phyloP scores from a whole-genome alignment of 2,797 vertebrate species.

The Cyprinodon diabolis region DNA sequence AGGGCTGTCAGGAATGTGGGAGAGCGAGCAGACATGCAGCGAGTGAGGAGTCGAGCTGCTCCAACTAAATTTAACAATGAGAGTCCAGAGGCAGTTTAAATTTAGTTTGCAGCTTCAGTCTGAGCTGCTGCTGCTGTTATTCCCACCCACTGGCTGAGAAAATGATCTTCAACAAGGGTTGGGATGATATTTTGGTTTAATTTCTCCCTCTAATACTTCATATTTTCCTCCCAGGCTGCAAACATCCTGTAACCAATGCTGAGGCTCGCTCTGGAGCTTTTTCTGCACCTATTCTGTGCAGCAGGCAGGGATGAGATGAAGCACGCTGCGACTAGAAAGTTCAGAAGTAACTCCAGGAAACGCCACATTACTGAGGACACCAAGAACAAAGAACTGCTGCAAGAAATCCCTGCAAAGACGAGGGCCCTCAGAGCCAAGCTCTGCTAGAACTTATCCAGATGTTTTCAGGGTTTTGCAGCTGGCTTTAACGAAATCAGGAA shows the following conservation, averaged over 20 bases:
- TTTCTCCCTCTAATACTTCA: no score
- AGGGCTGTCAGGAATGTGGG: constrained; percentile 65
- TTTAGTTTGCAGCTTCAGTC: constrained; percentile 39
- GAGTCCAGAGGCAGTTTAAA: constrained; percentile 39
- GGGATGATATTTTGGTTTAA: neutral
- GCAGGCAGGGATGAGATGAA: neutral
- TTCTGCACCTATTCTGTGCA: neutral
- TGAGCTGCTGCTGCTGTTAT: constrained; percentile 11
- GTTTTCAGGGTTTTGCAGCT: neutral
- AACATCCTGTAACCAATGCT: no score
- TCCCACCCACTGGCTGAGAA: constrained; percentile 1
- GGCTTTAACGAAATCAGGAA: neutral
- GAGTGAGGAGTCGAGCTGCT: constrained; percentile 40
- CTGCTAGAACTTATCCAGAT: neutral
- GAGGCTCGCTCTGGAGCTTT: no score
- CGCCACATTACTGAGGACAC: neutral
- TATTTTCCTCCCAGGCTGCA: no score
- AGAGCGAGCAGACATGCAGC: constrained; percentile 42
- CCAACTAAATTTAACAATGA: constrained; percentile 57
- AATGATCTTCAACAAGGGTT: constrained; percentile 8
- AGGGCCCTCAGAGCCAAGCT: no score
- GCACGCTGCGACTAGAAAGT: neutral
- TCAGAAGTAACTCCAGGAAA: neutral
- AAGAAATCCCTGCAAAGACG: neutral
- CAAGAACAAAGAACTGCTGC: neutral